Percentiles rank a stretch among this genome's conserved stretches.
Evolutionary conservation across 2,888 invertebrate genomes (phyloP).

Genomic region (Philhelius pedissequus): DNA sequence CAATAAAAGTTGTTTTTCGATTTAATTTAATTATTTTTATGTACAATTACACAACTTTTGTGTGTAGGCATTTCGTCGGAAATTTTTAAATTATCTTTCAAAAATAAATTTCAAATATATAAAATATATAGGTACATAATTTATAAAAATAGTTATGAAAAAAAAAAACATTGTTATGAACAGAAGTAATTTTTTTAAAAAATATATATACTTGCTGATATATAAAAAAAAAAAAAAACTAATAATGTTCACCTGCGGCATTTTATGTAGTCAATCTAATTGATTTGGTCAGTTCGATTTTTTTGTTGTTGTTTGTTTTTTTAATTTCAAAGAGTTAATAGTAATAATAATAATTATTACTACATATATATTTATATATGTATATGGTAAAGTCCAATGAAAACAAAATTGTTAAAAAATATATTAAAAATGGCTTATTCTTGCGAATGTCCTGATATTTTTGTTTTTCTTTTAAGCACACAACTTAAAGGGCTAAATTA

Average conservation of each 20-base stretch:
- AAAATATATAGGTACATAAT: slow-evolving; percentile 37
- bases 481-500: slow-evolving; percentile 73
- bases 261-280: slow-evolving; percentile 58
- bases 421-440: slow-evolving; percentile 42
- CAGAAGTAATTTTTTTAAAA: slow-evolving; percentile 57
- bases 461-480: background rate
- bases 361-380: background rate
- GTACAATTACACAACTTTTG: slow-evolving; percentile 54
- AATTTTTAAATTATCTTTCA: slow-evolving; percentile 55
- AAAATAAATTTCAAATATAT: slow-evolving; percentile 53
- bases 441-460: slow-evolving; percentile 9
- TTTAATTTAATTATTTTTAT: slow-evolving; percentile 48
- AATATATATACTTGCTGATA: slow-evolving; percentile 63
- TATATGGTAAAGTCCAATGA: slow-evolving; percentile 54
- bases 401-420: slow-evolving; percentile 35
- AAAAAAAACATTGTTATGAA: slow-evolving; percentile 47
- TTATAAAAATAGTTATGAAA: slow-evolving; percentile 25
- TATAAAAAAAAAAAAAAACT: slow-evolving; percentile 55
- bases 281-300: slow-evolving; percentile 66
- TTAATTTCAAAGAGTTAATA: slow-evolving; percentile 44
- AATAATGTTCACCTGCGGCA: slow-evolving; percentile 67
- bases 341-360: slow-evolving; percentile 21
- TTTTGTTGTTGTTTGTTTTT: slow-evolving; percentile 2
- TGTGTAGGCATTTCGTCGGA: slow-evolving; percentile 60
- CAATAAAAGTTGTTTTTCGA: slow-evolving; percentile 44